Percentiles rank a stretch among this genome's conserved stretches.
phyloP scores from a whole-genome alignment of 2,888 invertebrate genomes.

The Limenitis camilla region DNA sequence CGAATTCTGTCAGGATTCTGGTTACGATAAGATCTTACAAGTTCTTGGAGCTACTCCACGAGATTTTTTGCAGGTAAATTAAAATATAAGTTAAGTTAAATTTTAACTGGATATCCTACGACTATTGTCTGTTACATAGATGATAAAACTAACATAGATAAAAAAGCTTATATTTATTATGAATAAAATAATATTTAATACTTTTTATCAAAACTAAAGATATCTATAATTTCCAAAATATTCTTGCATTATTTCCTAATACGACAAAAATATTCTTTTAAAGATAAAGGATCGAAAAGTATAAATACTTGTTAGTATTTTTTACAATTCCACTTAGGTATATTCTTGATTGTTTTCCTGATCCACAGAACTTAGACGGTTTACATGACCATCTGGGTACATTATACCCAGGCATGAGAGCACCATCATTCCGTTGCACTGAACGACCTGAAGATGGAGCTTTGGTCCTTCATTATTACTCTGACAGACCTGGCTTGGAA shows the following conservation, averaged over 20 bases:
- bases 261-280: too few species aligned
- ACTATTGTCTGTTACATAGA: too few species aligned
- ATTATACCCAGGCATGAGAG: slow-evolving; percentile 94
- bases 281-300: too few species aligned
- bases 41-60: slow-evolving; percentile 95
- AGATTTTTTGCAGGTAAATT: slow-evolving; percentile 91
- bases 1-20: slow-evolving; percentile 96
- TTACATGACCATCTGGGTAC: slow-evolving; percentile 96
- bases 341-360: background rate
- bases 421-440: slow-evolving; percentile 96
- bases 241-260: too few species aligned
- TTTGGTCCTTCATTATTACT: slow-evolving; percentile 94
- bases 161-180: too few species aligned
- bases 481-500: slow-evolving; percentile 93
- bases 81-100: background rate
- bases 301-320: too few species aligned
- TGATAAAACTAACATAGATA: too few species aligned
- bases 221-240: too few species aligned
- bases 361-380: slow-evolving; percentile 90
- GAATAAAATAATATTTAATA: too few species aligned
- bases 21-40: slow-evolving; percentile 96
- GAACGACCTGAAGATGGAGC: slow-evolving; percentile 92
- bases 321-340: too few species aligned
- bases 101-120: too few species aligned
- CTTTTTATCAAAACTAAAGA: too few species aligned